Base-by-base conservation (phyloP, 2,797 vertebrate genomes). In the Salmo trutta region DNA sequence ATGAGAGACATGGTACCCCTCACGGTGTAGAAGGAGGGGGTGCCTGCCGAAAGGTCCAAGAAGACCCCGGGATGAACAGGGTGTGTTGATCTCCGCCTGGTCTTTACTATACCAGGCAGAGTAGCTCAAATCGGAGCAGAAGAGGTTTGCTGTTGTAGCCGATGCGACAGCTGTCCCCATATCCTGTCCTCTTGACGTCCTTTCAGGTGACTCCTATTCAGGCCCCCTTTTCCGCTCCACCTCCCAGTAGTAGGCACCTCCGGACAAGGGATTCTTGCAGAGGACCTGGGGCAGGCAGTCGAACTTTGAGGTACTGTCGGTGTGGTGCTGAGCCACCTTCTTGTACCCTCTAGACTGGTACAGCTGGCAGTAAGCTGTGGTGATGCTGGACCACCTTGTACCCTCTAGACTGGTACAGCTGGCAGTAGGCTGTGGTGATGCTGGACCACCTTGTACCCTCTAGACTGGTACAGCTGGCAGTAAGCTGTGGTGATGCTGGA, bases 81-180 rank as follows among this genome's bases (percentile, higher is more conserved):
- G 91, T 0, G 89, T 90, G 0, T 81, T 93, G 85, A 95, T 81
- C 54, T 95, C 93, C 1, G 89, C 5, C 86, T 93, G 94, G 79
- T 96, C 94, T 75, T 95, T 95, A 90, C 78, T 92, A 91, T 96
- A 95, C 75, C 94, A 93, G 71, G 94, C 95, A 0, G 94, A 94
- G 88, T 94, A 96, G 83, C 93, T 95, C 83, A 93, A 89, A 80
- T 95, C 94, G 0, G 94, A 94, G 88, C 95, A 96, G 90, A 95
- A 95, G 59, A 96, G 88, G 76, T 93, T 94, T 95, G 79, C 93
- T 93, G 88, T 95, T 96, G 91, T 94, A 95, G 52, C 95, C 95
- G 1, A 96, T 93, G 83, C 94, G 94, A 80, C 92, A 91, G 67
- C 73, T 86, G 87, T 95, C 95, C 0, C 93, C 8, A 0, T 95